Evolutionary conservation across 2,797 vertebrate genomes (phyloP).

Genomic region (Carduelis carduelis): DNA sequence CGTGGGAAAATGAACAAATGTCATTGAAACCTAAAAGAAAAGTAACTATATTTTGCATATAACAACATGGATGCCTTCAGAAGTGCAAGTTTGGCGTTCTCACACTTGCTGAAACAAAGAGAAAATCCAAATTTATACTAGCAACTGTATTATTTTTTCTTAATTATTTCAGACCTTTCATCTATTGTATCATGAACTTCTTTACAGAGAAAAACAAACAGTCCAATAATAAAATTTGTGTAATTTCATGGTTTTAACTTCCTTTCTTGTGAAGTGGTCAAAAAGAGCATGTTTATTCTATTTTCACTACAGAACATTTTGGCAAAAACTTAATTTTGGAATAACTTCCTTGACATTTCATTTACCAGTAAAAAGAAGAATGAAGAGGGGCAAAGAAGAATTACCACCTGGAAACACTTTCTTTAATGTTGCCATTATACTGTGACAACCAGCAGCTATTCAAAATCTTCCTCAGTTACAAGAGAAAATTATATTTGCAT

Average conservation of each 20-base stretch:
- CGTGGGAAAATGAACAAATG: not conserved
- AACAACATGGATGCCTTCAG: not conserved
- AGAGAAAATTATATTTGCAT: not conserved
- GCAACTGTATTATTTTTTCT: not conserved
- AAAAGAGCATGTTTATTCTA: not conserved
- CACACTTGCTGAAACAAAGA: not conserved
- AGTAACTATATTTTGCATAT: not conserved
- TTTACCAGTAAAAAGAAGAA: not conserved
- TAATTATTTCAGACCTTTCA: not conserved
- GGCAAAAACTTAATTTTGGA: not conserved
- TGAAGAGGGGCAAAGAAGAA: not conserved
- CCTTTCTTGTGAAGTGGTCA: slow-evolving; percentile 8
- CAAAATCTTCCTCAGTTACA: not conserved
- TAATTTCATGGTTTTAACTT: slow-evolving; percentile 7
- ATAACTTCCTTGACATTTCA: not conserved
- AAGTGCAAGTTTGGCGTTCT: not conserved
- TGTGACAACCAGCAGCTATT: not conserved
- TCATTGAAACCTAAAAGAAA: not conserved
- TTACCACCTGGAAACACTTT: not conserved
- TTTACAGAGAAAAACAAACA: not conserved
- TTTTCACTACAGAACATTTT: not conserved
- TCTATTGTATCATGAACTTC: not conserved
- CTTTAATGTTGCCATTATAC: not conserved
- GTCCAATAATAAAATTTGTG: not conserved
- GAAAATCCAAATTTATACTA: not conserved